Evolutionary conservation across 2,113 vertebrate species (phyloP).

Genomic region (Amphilophus citrinellus): DNA sequence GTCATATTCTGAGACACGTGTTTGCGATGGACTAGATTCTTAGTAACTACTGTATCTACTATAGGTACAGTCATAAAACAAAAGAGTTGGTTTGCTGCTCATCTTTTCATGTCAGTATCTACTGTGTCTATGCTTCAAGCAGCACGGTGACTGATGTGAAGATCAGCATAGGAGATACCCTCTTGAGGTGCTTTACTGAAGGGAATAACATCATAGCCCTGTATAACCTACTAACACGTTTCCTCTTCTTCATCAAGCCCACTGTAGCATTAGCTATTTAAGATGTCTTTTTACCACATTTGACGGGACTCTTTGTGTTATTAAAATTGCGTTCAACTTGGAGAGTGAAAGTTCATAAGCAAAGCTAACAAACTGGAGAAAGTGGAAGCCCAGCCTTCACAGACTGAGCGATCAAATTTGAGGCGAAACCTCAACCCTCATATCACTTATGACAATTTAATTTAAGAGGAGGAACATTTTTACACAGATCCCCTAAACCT

Average conservation of each 20-base stretch:
- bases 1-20: neutral
- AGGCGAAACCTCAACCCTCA: neutral
- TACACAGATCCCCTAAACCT: neutral
- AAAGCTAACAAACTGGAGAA: neutral
- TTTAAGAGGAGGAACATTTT: neutral
- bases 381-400: neutral
- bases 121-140: neutral
- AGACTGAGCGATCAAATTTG: neutral
- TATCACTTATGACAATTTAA: neutral
- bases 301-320: neutral
- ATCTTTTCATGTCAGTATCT: conserved; percentile 36
- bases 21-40: conserved; percentile 18
- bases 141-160: conserved; percentile 10
- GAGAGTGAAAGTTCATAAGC: neutral
- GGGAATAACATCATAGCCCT: neutral
- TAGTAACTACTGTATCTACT: conserved; percentile 27
- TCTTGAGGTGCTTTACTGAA: neutral
- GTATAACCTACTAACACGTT: neutral
- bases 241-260: neutral
- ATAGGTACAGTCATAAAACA: conserved; percentile 19
- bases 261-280: conserved; percentile 4
- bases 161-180: neutral
- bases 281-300: neutral
- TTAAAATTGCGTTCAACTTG: neutral
- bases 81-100: conserved; percentile 24